Base-by-base conservation (phyloP, 1,140 invertebrate species). In the Drosophila nigrodunni region DNA sequence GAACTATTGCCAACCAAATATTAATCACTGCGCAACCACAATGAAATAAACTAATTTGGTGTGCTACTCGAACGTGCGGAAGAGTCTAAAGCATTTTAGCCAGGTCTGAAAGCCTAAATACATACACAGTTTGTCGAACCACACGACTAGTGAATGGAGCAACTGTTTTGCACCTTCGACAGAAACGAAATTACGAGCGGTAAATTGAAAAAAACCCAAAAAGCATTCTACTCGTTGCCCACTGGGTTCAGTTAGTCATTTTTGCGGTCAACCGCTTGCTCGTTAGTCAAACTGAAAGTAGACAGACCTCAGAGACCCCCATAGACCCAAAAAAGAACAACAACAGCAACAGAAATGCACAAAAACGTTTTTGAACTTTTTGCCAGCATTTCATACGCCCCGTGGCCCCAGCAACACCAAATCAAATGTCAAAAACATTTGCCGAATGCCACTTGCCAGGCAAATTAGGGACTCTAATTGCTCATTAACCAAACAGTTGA, bases 261-360 rank as follows among this genome's bases (percentile, higher is more conserved):
- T 75, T 68, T 74, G 70, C 41, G 74, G 74, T 62, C 74, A 73
- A 74, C 62, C 70, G 57, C 71, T 62, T 39, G 70, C 57, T 74
- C 71, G 71, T 74, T 69, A 74, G 71, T 74, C 71, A 69, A 30
- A 69, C 71, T 61, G 57, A 74, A 43, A 69, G 65, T 68, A 57
- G 34, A 30, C 43, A 73, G 59, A 67, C 59, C 25, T 11, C 39
- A 46, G 21, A 25, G n/a, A 8, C 54, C 15, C 54, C 15, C 41
- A 41, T 35, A 58, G 37, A 39, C 44, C 44, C 13, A 34, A 37
- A 25, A 35, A 13, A 37, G 18, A 21, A 21, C 18, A 21, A 61
- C 43, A 35, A 13, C 34, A 15, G 9, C 25, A 52, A 64, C 41
- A 60, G 34, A 0, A 21, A 13, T 11, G 11, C 44, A 37, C 34